Evolutionary conservation across 2,797 vertebrate species (phyloP), one percentile per base, ranked within the genome.

Genomic region (Gallinago nigripennis): DNA sequence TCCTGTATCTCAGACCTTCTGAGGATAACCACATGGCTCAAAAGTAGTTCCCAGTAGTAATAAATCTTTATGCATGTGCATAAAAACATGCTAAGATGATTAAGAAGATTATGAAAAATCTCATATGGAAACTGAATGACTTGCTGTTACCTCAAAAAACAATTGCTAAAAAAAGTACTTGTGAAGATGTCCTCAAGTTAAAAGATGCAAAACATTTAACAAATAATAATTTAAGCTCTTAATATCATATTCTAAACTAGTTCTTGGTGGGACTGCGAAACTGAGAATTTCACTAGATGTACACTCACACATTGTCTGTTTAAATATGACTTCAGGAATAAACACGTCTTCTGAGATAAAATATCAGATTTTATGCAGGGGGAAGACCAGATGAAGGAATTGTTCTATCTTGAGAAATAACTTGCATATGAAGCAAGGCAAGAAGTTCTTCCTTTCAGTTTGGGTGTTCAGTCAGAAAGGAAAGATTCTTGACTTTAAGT

Each of bases 141-240:
- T 96, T 94, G 70, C 51, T 84, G 45, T 90, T 76, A 69, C 48
- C 61, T 88, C 64, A 78, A 70, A 70, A 96, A 95, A 54, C 11
- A 23, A 50, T 33, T 82, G 39, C 17, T 53, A 33, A 82, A 73
- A 60, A 53, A 70, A 50, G 27, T 60, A 65, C 11, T 64, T 72
- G 24, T 12, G 14, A 82, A 82, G 14, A 23, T 88, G 35, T 82
- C 39, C 43, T 51, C 31, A 75, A 28, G 21, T 73, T 33, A 53
- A 77, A 82, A 82, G 58, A 50, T 4, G 0, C 0, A 33, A 78
- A 51, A 15, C 30, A 58, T 37, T 82, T 90, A 31, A 24, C 12
- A 54, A 65, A 66, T 18, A 73, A 31, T 48, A 27, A 68, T 87
- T 51, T 82, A 14, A 43, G 16, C 35, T 57, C 83, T 83, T 61